Evolutionary conservation across 2,888 invertebrate genomes (phyloP).

Genomic region (Schizotus pectinicornis): DNA sequence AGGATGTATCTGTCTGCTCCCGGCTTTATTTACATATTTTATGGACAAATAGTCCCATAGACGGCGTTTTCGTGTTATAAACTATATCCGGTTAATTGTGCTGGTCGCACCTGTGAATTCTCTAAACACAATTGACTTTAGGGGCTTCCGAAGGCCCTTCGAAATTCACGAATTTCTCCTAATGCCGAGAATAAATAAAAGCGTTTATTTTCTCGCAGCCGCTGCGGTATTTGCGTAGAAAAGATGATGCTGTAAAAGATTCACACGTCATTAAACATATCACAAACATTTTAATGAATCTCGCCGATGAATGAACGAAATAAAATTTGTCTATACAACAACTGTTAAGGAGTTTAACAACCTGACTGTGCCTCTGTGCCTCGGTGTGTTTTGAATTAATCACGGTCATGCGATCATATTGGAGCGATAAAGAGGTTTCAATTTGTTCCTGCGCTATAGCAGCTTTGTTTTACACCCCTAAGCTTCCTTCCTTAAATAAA

Average conservation of each 20-base stretch:
- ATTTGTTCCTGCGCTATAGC: constrained; percentile 11
- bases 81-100: constrained; percentile 43
- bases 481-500: constrained; percentile 54
- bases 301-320: constrained; percentile 14
- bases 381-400: neutral
- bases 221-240: neutral
- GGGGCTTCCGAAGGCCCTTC: constrained; percentile 3
- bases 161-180: constrained; percentile 23
- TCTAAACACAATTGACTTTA: constrained; percentile 12
- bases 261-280: constrained; percentile 16
- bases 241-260: constrained; percentile 1
- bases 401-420: constrained; percentile 1
- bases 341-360: constrained; percentile 12
- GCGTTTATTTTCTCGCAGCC: neutral
- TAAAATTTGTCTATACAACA: constrained; percentile 5
- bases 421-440: constrained; percentile 12
- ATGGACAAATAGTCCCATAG: constrained; percentile 31
- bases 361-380: neutral
- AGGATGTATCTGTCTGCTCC: constrained; percentile 6
- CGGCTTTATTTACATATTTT: constrained; percentile 34
- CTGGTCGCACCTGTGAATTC: constrained; percentile 36
- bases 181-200: constrained; percentile 17
- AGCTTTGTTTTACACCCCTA: constrained; percentile 26
- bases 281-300: neutral
- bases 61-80: constrained; percentile 39